These are phyloP conservation scores for Xerus rutilus DNA, from an alignment of 2,797 vertebrate species.

Conservation along the genomic window DNA sequence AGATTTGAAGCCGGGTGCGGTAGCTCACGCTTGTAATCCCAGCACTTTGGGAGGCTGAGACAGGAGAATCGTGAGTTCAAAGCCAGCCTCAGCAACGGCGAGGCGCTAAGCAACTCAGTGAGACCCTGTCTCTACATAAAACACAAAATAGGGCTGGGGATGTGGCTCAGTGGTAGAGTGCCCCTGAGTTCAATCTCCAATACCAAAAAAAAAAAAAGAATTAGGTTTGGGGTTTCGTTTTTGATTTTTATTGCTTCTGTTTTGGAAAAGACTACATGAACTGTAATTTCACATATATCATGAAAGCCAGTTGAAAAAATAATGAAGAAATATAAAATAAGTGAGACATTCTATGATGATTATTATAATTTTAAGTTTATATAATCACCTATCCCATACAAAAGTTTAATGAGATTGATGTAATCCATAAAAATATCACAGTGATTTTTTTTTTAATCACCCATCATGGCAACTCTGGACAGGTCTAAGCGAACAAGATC, in stretches of 20 bases:
- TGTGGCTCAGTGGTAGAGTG: too few species aligned
- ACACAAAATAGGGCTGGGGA: too few species aligned
- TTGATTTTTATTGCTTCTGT: not conserved
- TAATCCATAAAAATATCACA: not conserved
- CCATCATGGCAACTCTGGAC: not conserved
- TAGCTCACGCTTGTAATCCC: too few species aligned
- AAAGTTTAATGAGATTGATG: not conserved
- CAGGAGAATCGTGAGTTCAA: too few species aligned
- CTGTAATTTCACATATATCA: not conserved
- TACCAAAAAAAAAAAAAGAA: too few species aligned
- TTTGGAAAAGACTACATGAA: not conserved
- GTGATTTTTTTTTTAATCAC: not conserved
- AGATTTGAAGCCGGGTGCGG: not conserved
- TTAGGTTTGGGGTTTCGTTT: not conserved
- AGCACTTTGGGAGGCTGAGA: too few species aligned
- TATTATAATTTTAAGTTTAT: not conserved
- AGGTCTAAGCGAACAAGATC: not conserved
- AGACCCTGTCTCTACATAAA: too few species aligned
- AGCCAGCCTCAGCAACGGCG: too few species aligned
- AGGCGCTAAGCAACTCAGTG: too few species aligned
- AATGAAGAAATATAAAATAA: not conserved
- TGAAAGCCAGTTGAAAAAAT: constrained; percentile 17
- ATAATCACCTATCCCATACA: not conserved
- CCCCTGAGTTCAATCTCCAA: too few species aligned
- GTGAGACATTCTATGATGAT: not conserved